phyloP scores from a whole-genome alignment of 2,797 vertebrate genomes.

The Lycodopsis pacificus region DNA sequence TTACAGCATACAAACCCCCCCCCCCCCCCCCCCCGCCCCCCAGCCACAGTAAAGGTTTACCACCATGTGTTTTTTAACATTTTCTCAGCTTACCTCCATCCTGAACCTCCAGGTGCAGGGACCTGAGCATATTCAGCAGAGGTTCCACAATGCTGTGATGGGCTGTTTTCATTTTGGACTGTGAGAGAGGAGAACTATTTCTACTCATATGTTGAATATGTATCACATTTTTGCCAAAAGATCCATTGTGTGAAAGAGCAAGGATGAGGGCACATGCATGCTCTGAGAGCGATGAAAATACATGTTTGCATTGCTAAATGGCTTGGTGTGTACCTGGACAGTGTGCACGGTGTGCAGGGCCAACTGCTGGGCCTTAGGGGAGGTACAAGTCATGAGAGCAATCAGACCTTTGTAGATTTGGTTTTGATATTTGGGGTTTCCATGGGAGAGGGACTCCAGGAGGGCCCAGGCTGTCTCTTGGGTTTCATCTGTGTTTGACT shows the following conservation, averaged over 20 bases:
- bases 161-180: conserved; percentile 76
- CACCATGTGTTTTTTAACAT: neutral
- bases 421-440: conserved; percentile 86
- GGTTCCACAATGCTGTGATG: conserved; percentile 80
- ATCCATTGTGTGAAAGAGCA: neutral
- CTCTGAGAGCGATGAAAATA: neutral
- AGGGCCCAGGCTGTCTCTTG: conserved; percentile 81
- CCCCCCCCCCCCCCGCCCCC: too few relatives aligned
- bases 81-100: conserved; percentile 80
- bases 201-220: neutral
- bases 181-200: conserved; percentile 8
- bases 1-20: neutral
- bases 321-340: conserved; percentile 78
- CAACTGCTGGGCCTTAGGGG: conserved; percentile 82
- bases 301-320: neutral
- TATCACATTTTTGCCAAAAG: neutral
- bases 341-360: conserved; percentile 80
- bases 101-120: conserved; percentile 84
- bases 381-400: conserved; percentile 79
- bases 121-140: conserved; percentile 79
- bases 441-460: conserved; percentile 81
- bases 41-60: neutral
- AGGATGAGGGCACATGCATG: neutral
- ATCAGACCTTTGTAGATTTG: conserved; percentile 88
- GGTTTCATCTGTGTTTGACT: conserved; percentile 77